Base-by-base conservation (phyloP, 1,140 invertebrate genomes). In the Drosophila parvula region DNA sequence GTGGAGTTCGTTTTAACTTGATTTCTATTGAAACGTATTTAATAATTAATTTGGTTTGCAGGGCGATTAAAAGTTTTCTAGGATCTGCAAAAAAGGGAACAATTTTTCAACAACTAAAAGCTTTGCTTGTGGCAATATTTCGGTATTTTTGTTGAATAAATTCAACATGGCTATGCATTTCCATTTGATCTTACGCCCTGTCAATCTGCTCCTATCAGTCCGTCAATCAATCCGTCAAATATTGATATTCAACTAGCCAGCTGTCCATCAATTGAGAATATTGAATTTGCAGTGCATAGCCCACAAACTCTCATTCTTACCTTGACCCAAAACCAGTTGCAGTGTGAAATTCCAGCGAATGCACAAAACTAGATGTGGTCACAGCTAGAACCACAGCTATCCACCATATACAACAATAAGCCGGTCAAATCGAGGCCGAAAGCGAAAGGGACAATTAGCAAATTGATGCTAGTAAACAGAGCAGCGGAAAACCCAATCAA, bases 361-460 rank as follows among this genome's bases (percentile, higher is more conserved):
- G 47, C 32, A 55, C 22, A 57, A 67, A 22, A 58, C 38, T 22
- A 70, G 60, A 71, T 45, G 53, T 36, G 16, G n/a, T 51, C 55
- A 9, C 32, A 61, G 32, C n/a, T 61, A 45, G 67, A 59, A 69
- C 45, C 22, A n/a, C 3, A 22, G 1, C 14, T 60, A 71, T 55
- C 51, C 47, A 32, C 18, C 22, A 71, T 56, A 47, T 71, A 57
- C 50, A 71, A 69, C 41, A 71, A 68, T 55, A 43, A 43, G 60
- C 73, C 28, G 30, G 32, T 27, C 27, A 41, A 53, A 77, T 69
- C 57, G 74, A 53, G 74, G 40, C 32, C 58, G 45, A 69, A 61
- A 68, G 63, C 65, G 51, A 71, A 63, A 73, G 65, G 56, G 69
- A 64, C 53, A 64, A 64, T 80, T 81, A 69, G 78, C 57, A 57